phyloP scores from a whole-genome alignment of 2,888 invertebrate genomes.

The Calliopum simillimum region DNA sequence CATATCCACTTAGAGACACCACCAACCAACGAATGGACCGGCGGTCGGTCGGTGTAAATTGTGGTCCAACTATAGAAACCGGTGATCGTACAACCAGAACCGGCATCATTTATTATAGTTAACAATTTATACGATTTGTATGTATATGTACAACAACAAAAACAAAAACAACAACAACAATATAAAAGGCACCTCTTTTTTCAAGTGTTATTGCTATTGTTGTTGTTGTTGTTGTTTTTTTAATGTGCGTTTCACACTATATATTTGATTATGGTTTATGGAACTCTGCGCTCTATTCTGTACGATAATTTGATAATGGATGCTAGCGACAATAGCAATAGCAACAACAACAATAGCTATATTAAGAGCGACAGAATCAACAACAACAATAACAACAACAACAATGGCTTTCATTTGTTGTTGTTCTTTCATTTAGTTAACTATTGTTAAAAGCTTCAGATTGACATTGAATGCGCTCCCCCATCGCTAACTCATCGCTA shows the following conservation, averaged over 20 bases:
- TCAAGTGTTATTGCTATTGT: constrained; percentile 2
- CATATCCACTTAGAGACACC: background rate
- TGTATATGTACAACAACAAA: background rate
- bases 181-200: background rate
- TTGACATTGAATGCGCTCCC: constrained; percentile 14
- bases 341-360: background rate
- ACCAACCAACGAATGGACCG: background rate
- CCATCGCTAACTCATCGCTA: background rate
- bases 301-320: constrained; percentile 41
- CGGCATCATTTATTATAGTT: constrained; percentile 30
- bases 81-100: background rate
- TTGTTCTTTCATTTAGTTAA: constrained; percentile 4
- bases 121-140: constrained; percentile 33
- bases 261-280: constrained; percentile 40
- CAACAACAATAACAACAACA: background rate
- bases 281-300: constrained; percentile 34
- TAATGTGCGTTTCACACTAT: constrained; percentile 6
- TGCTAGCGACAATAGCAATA: constrained; percentile 12
- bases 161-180: no score
- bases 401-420: background rate
- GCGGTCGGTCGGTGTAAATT: background rate
- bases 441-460: background rate
- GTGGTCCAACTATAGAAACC: background rate
- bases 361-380: background rate
- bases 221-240: background rate